Percentiles rank a stretch among this genome's conserved stretches.
phyloP scores from a whole-genome alignment of 2,113 vertebrate species.

The Brachyhypopomus gauderio region DNA sequence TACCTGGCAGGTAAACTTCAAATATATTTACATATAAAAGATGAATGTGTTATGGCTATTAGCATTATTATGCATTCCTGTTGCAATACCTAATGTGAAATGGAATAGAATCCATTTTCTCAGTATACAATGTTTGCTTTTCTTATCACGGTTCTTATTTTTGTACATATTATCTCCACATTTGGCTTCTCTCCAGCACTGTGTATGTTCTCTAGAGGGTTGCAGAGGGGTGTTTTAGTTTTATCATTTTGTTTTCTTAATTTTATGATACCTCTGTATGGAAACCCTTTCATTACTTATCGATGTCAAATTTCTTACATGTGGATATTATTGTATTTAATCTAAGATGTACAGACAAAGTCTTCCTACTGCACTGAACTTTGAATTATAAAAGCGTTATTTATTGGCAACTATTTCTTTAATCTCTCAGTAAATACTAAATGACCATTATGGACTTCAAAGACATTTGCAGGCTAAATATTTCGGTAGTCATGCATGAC shows the following conservation, averaged over 20 bases:
- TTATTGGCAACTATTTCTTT: conserved; percentile 38
- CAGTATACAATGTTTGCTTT: neutral
- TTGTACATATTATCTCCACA: conserved; percentile 28
- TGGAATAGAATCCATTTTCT: no score
- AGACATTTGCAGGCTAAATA: conserved; percentile 17
- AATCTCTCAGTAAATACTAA: neutral
- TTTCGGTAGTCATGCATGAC: conserved; percentile 47
- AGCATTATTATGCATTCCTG: neutral
- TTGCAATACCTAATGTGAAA: neutral
- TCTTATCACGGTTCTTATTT: conserved; percentile 10
- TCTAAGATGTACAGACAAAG: conserved; percentile 35
- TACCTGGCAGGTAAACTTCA: neutral
- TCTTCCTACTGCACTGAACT: conserved; percentile 49
- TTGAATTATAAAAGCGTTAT: conserved; percentile 40
- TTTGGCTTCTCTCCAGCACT: conserved; percentile 7
- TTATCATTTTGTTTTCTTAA: conserved; percentile 24
- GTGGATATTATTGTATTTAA: conserved; percentile 34
- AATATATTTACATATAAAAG: neutral
- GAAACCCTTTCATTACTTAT: conserved; percentile 34
- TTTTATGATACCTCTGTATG: conserved; percentile 23
- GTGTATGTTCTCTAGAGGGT: conserved; percentile 18
- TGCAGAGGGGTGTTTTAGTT: conserved; percentile 14
- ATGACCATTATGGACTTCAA: conserved; percentile 12
- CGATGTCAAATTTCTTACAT: conserved; percentile 41
- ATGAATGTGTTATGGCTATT: neutral